Evolutionary conservation across 1,140 invertebrate genomes (phyloP), one percentile per base, ranked within the genome.

Genomic region (Trachymyrmex cornetzi): DNA sequence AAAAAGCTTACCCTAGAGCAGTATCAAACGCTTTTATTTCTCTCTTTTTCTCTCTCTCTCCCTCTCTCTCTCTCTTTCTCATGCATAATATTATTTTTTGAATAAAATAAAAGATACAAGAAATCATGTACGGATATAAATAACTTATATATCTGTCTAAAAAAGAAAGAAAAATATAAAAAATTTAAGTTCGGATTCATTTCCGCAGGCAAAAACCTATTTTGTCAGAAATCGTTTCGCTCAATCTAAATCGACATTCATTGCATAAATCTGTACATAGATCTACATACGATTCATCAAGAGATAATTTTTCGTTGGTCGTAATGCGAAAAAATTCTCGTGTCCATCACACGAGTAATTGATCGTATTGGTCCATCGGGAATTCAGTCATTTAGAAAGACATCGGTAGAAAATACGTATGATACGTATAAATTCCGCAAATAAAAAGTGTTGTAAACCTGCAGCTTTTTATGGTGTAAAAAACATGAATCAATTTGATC

Each of bases 301-400:
- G 24, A 12, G 38, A 74, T 55, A 82, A 82, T 82, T 82, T 82
- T 55, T 82, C 55, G 69, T 64, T 53, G 64, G 61, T 66, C n/a
- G 12, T 74, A 61, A 30, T 19, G 5, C 9, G 19, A 72, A 82
- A 44, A 74, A 72, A 82, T 57, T 22, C 34, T 19, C 34, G 19
- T 66, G 61, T 66, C 38, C 24, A 24, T 77, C 61, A 80, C 61
- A 80, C 44, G 19, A 61, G 44, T 50, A 67, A 80, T 80, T 80
- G 38, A 80, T 80, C 27, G 30, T 34, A 67, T 80, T 30, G 27
- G 19, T 67, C 16, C 19, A 7, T 64, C 11, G 48, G 44, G 14
- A 53, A 67, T 80, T 67, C 27, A 16, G 67, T 80, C 48, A 67
- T 67, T 80, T 14, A 34, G 50, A 34, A 34, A 53, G 27, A 48